These are phyloP conservation scores for Phataginus tricuspis DNA, from an alignment of 2,797 vertebrate species.

Conservation along the genomic window DNA sequence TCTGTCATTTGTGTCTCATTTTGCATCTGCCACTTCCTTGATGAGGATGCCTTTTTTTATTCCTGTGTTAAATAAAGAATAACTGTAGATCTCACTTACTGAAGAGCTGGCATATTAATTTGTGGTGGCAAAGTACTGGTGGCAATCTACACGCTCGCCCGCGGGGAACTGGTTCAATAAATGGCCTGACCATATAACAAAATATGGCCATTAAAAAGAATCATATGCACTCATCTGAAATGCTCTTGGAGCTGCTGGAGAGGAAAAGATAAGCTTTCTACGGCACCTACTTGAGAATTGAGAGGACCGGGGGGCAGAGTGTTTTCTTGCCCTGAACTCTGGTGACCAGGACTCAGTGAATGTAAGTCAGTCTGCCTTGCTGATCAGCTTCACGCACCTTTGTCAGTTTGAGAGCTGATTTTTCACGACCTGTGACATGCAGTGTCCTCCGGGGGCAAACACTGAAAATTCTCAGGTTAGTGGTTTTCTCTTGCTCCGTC, in stretches of 20 bases:
- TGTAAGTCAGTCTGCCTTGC: background rate
- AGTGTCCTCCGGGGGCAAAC: background rate
- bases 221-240: background rate
- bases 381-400: background rate
- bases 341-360: background rate
- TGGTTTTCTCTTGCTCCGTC: background rate
- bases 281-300: background rate
- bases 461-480: background rate
- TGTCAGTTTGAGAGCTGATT: background rate
- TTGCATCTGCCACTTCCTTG: background rate
- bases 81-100: background rate
- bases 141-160: background rate
- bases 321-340: background rate
- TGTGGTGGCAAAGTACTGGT: background rate
- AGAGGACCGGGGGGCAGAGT: background rate
- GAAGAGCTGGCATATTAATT: background rate
- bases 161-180: background rate
- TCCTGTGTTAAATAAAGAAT: background rate
- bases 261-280: background rate
- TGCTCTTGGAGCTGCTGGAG: background rate
- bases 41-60: background rate
- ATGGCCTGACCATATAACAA: background rate
- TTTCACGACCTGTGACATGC: background rate
- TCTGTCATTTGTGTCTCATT: background rate
- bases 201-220: background rate